phyloP scores from a whole-genome alignment of 2,888 invertebrate genomes.

The Dryobotodes eremita region DNA sequence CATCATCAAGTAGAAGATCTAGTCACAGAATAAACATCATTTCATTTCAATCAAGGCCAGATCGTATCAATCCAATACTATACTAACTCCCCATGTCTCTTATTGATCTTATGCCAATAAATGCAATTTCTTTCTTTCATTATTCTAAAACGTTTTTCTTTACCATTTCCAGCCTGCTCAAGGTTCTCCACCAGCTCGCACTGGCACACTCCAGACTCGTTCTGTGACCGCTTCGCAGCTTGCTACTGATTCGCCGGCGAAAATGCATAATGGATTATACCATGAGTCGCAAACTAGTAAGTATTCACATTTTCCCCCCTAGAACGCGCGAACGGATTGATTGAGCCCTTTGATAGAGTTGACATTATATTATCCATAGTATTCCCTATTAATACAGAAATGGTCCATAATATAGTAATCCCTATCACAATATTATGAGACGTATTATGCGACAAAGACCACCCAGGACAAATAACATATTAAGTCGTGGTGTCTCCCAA shows the following conservation, averaged over 20 bases:
- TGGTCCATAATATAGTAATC: background rate
- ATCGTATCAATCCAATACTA: background rate
- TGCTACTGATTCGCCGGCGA: slow-evolving; percentile 97
- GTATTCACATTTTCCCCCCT: slow-evolving; percentile 69
- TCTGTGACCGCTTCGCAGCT: slow-evolving; percentile 97
- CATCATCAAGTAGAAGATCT: background rate
- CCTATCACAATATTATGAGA: no score
- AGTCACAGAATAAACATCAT: background rate
- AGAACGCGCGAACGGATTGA: background rate
- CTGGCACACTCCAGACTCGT: slow-evolving; percentile 96
- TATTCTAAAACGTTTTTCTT: background rate
- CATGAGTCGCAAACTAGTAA: slow-evolving; percentile 92
- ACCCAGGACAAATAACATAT: background rate
- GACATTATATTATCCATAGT: background rate
- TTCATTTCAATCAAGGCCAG: background rate
- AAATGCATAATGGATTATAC: slow-evolving; percentile 94
- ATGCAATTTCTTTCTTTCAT: background rate
- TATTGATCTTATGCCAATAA: background rate
- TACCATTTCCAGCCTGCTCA: slow-evolving; percentile 74
- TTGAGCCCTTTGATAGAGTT: slow-evolving; percentile 31
- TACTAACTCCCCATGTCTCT: background rate
- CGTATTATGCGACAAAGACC: background rate
- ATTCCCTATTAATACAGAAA: slow-evolving; percentile 8
- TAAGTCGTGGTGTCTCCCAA: slow-evolving; percentile 41
- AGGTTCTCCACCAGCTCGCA: slow-evolving; percentile 92